Evolutionary conservation across 2,888 invertebrate species (phyloP), one percentile per base, ranked within the genome.

Genomic region (Smittia sp.): DNA sequence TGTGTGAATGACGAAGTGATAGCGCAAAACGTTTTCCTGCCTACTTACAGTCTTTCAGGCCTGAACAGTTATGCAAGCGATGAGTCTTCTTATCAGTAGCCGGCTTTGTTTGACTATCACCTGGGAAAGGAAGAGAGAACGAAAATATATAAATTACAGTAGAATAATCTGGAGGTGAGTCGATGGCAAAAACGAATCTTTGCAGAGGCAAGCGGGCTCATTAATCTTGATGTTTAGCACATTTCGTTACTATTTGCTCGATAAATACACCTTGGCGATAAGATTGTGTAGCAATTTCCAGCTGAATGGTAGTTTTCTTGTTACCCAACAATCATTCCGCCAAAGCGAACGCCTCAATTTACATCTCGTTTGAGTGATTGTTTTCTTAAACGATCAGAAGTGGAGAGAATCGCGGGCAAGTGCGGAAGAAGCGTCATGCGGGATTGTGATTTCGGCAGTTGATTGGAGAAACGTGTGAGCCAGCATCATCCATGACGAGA

Each of bases 11-110:
- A 27, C 22, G n/a, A 58, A 13, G 25, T 63, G 27, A 27, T 25
- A 27, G 13, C 22, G 63, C 13, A 4, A 24, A 46, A 7, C 13
- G 62, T 62, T 22, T 62, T 62, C 38, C 25, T 67, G 11, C 46
- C n/a, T 73, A 73, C 73, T 73, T 65, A 73, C 73, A 73, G 18
- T 65, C 46, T 25, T 52, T 65, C 41, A 73, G 27, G 46, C 38
- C 58, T 20, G 41, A 32, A 73, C 27, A 27, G 24, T n/a, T 63
- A 18, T 63, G 25, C 18, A 67, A 67, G 67, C 41, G 73, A 58
- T 15, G 58, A 58, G 2, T 22, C 58, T 58, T 73, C 65, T 63
- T 73, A 63, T 73, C 46, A 73, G 46, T 15, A 24, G 11, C 25
- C 2, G 6, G 20, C 2, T 65, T 65, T 73, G 38, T 46, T 41